Conservation (phyloP, 2,797 vertebrate species). For the Rhincodon typus region DNA sequence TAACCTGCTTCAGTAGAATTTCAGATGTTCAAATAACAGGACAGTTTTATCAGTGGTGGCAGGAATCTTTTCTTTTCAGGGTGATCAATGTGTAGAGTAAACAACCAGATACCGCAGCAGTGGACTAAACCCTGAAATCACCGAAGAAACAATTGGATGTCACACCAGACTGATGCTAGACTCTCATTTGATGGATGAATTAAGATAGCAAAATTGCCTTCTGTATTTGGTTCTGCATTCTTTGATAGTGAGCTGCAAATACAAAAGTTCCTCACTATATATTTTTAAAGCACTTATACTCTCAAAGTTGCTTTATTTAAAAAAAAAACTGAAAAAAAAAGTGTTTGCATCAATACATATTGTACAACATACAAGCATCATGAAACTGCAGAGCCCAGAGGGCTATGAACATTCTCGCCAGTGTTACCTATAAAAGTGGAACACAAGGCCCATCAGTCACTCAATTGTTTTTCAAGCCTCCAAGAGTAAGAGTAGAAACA, state of each 20-base stretch:
- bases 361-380: constrained; percentile 35
- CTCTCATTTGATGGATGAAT: not conserved
- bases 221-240: not conserved
- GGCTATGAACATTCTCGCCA: not conserved
- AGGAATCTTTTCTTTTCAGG: not conserved
- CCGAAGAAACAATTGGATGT: not conserved
- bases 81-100: not conserved
- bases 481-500: constrained; percentile 1
- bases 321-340: not conserved
- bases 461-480: constrained; percentile 10
- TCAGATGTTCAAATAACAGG: not conserved
- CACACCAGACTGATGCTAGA: not conserved
- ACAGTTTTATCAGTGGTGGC: not conserved
- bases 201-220: not conserved
- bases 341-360: constrained; percentile 37
- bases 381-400: constrained; percentile 7
- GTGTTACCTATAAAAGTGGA: constrained; percentile 24
- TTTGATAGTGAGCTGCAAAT: not conserved
- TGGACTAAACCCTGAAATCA: not conserved
- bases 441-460: not conserved
- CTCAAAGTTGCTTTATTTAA: constrained; percentile 34
- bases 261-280: not conserved
- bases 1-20: not conserved
- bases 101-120: not conserved
- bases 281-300: constrained; percentile 3